Base-by-base conservation (phyloP, 2,888 invertebrate species). In the Lathronympha strigana region DNA sequence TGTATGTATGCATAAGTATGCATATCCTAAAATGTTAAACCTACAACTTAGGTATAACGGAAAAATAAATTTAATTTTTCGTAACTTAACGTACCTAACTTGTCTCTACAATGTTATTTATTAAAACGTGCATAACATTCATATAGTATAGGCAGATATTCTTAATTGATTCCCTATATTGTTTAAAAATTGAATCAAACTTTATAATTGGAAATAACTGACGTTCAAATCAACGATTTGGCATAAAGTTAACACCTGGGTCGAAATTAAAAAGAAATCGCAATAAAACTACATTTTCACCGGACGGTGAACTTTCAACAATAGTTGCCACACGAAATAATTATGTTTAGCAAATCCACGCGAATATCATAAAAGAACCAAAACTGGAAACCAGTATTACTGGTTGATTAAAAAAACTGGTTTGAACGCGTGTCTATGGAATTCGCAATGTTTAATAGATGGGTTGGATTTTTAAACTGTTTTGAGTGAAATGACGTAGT, bases 271-370 rank as follows among this genome's bases (percentile, higher is more conserved):
- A 64, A 60, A 64, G 58, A 67, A 63, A 57, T 67, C 36, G 55
- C 64, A 60, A 64, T 66, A 69, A 70, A 68, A 72, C 71, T 77
- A 74, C 80, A 82, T 82, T 83, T 78, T 79, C 72, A 77, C 51
- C 61, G 45, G 13, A 23, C 51, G 43, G 58, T 51, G 64, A 60
- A 64, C 64, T 64, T 23, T 36, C 78, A 71, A 85, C 80, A 86
- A 86, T 81, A 69, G 58, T 67, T 43, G 72, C 74, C 73, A 83
- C 86, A 82, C 79, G 87, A 87, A 87, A 83, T 84, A 84, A 81
- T 78, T 73, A 78, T 85, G 84, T 88, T 87, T 83, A 76, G 81
- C 85, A 83, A 88, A 87, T 86, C 82, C 81, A 76, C 80, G 87
- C 85, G 75, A 86, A 87, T 78, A 80, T 80, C 74, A 75, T 69